Conservation (phyloP, 1,140 invertebrate species). For the Drosophila asahinai region DNA sequence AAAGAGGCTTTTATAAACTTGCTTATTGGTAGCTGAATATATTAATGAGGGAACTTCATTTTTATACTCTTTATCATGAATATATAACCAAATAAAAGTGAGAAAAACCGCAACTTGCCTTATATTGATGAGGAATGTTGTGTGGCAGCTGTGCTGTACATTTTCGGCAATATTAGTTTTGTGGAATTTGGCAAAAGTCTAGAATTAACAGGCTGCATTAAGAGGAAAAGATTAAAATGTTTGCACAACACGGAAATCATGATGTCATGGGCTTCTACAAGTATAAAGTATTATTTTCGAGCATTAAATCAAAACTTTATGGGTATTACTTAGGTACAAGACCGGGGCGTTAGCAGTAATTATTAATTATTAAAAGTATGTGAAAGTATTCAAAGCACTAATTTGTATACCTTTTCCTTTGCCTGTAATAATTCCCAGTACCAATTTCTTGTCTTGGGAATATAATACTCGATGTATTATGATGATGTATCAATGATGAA, state of each 20-base stretch:
- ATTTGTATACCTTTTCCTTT: too few relatives aligned
- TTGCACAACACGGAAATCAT: slow-evolving; percentile 4
- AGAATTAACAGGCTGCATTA: neutral
- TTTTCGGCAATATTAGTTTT: slow-evolving; percentile 14
- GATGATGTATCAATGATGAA: neutral
- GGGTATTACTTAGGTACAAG: neutral
- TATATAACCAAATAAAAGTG: neutral
- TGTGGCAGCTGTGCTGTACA: neutral
- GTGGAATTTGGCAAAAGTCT: slow-evolving; percentile 7
- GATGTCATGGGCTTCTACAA: slow-evolving; percentile 10
- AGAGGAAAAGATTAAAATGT: neutral
- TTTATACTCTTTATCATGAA: neutral
- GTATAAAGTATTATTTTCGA: too few relatives aligned
- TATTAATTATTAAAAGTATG: neutral
- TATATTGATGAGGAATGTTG: neutral
- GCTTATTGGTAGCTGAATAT: too few relatives aligned
- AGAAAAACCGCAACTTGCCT: neutral
- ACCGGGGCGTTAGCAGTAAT: neutral
- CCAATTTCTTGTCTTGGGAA: neutral
- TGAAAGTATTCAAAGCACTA: too few relatives aligned
- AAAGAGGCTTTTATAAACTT: too few relatives aligned
- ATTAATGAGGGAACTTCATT: too few relatives aligned
- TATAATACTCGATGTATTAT: too few relatives aligned
- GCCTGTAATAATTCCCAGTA: neutral
- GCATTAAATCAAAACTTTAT: neutral